Evolutionary conservation across 2,888 invertebrate genomes (phyloP).

Genomic region (Polietes domitor): DNA sequence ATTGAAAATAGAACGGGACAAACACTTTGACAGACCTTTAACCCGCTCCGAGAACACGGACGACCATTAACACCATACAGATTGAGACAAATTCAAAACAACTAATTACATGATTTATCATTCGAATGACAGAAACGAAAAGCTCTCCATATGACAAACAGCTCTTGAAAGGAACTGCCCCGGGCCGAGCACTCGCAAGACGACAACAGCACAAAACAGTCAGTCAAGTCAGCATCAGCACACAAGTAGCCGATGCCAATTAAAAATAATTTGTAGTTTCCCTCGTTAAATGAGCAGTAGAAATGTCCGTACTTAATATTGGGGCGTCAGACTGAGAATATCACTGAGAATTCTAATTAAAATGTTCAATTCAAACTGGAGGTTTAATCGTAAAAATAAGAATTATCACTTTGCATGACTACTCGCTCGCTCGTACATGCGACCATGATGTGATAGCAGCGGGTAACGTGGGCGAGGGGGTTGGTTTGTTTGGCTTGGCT

Average conservation of each 20-base stretch:
- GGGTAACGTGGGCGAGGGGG: conserved; percentile 25
- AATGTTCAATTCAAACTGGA: conserved; percentile 69
- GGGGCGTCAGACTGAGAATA: conserved; percentile 57
- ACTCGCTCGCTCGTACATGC: background rate
- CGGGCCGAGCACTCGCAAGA: conserved; percentile 71
- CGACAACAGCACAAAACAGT: conserved; percentile 70
- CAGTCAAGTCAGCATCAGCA: conserved; percentile 15
- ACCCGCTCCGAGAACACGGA: conserved; percentile 31
- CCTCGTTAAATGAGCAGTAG: conserved; percentile 68
- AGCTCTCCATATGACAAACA: conserved; percentile 52
- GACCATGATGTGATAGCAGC: background rate
- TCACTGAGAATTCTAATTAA: conserved; percentile 72
- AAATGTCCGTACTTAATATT: conserved; percentile 51
- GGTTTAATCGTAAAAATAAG: conserved; percentile 57
- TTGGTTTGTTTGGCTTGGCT: conserved; percentile 12
- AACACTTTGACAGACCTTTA: conserved; percentile 57
- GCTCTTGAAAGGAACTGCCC: conserved; percentile 62
- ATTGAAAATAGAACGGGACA: conserved; percentile 55
- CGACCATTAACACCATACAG: conserved; percentile 55
- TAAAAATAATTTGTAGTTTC: conserved; percentile 66
- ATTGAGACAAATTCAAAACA: conserved; percentile 56
- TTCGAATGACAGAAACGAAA: conserved; percentile 48
- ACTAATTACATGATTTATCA: conserved; percentile 59
- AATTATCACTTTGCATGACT: conserved; percentile 65
- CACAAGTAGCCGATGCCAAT: conserved; percentile 63